Conservation (phyloP, 2,113 vertebrate genomes). For the Antechinus flavipes region DNA sequence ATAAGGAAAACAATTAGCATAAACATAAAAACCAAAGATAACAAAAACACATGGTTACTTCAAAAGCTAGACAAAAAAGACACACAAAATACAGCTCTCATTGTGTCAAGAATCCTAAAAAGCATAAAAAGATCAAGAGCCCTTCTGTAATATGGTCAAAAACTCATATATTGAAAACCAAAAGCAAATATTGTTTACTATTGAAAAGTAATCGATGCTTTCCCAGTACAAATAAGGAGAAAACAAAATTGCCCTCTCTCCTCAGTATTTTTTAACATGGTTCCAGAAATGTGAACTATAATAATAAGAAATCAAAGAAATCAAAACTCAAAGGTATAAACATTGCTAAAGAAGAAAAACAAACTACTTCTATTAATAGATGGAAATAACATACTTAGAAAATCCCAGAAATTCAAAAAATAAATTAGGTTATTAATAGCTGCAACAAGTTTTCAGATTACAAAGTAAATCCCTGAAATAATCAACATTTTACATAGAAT, state of each 20-base stretch:
- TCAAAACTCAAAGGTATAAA: background rate
- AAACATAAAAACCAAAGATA: background rate
- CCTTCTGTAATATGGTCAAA: too few relatives aligned
- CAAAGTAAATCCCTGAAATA: background rate
- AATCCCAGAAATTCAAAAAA: background rate
- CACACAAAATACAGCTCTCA: background rate
- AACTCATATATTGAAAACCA: background rate
- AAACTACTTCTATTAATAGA: background rate
- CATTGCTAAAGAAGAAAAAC: background rate
- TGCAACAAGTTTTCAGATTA: background rate
- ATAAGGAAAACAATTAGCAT: too few relatives aligned
- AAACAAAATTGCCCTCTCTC: background rate
- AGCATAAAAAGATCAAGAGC: background rate
- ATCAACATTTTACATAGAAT: background rate
- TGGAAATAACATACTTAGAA: background rate
- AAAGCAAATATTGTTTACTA: background rate
- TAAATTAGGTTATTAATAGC: background rate
- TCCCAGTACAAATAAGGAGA: background rate
- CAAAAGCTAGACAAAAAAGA: background rate
- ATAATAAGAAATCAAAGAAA: background rate
- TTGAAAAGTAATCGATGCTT: background rate
- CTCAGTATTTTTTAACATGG: background rate
- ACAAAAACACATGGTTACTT: background rate
- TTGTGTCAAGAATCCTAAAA: background rate
- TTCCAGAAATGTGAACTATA: background rate